Conservation (phyloP, 2,888 invertebrate species). For the Orchesellides sinensis region DNA sequence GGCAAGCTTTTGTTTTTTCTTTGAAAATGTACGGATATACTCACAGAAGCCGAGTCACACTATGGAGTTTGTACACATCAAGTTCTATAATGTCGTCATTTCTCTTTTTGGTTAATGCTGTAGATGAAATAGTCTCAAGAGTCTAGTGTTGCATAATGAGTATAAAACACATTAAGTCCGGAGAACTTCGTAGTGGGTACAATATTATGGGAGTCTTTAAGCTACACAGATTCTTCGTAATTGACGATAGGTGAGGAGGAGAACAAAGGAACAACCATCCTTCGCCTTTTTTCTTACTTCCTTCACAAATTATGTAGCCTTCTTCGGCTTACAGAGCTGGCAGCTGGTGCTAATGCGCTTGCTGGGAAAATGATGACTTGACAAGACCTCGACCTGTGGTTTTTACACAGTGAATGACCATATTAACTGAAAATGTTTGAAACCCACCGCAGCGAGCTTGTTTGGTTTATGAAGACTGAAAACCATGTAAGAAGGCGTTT, state of each 20-base stretch:
- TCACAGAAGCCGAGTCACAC: slow-evolving; percentile 10
- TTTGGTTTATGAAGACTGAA: background rate
- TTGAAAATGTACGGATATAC: background rate
- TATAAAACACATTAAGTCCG: slow-evolving; percentile 27
- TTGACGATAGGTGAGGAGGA: slow-evolving; percentile 44
- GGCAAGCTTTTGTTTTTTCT: too few species aligned
- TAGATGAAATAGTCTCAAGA: background rate
- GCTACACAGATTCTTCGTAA: slow-evolving; percentile 32
- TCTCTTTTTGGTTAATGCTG: background rate
- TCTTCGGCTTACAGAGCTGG: slow-evolving; percentile 30
- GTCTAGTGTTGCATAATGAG: slow-evolving; percentile 44
- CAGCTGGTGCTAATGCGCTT: slow-evolving; percentile 64
- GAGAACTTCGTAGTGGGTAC: slow-evolving; percentile 5
- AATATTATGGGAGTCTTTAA: slow-evolving; percentile 24
- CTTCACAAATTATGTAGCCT: slow-evolving; percentile 23
- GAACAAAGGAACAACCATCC: slow-evolving; percentile 42
- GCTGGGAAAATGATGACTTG: slow-evolving; percentile 66
- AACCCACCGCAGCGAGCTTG: slow-evolving; percentile 62
- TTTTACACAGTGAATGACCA: slow-evolving; percentile 28
- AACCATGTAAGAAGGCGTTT: background rate
- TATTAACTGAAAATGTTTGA: slow-evolving; percentile 18
- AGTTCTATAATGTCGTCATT: slow-evolving; percentile 18
- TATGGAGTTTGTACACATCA: background rate
- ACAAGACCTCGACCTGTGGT: slow-evolving; percentile 64
- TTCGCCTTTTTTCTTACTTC: slow-evolving; percentile 38